Conservation (phyloP, 2,888 invertebrate genomes). For the Dysmachus trigonus region DNA sequence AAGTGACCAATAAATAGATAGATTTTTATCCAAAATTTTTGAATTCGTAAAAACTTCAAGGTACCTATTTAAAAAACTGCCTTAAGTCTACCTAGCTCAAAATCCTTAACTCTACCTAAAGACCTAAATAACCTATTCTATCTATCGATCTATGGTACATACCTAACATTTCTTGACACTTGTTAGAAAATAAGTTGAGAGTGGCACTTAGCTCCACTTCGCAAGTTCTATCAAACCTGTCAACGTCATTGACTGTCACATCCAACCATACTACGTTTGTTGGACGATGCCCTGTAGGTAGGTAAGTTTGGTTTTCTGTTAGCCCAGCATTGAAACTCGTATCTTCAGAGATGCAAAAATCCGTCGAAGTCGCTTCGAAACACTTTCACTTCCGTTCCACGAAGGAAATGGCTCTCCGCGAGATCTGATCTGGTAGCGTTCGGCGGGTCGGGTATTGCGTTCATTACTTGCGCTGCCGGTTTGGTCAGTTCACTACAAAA, state of each 20-base stretch:
- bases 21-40: no score
- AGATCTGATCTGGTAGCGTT: neutral
- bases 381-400: slow-evolving; percentile 38
- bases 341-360: neutral
- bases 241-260: neutral
- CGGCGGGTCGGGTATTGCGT: neutral
- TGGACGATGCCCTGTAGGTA: neutral
- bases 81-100: neutral
- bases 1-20: no score
- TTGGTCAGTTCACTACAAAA: neutral
- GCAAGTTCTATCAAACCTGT: neutral
- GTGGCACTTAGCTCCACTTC: neutral
- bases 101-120: neutral
- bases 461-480: slow-evolving; percentile 7
- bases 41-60: no score
- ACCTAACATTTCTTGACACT: neutral
- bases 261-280: neutral
- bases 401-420: slow-evolving; percentile 1
- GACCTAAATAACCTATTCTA: neutral
- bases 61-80: no score
- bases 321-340: neutral
- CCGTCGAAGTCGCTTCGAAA: neutral
- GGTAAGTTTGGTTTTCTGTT: neutral
- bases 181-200: neutral
- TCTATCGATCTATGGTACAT: neutral